Conservation (phyloP, 2,113 vertebrate genomes). For the Rhinolophus ferrumequinum region DNA sequence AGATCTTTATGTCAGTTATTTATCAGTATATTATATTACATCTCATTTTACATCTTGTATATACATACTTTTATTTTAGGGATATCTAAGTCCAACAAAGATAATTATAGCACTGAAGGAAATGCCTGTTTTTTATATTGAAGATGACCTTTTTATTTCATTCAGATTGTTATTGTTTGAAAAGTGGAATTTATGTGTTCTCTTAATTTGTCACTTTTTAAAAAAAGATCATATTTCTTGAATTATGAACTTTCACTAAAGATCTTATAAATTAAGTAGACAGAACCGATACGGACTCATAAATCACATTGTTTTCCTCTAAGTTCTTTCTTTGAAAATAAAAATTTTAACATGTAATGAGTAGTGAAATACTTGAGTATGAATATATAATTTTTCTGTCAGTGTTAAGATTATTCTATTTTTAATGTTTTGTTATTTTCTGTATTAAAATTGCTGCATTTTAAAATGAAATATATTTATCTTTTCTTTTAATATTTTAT, state of each 20-base stretch:
- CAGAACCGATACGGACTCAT: not conserved
- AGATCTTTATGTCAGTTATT: not conserved
- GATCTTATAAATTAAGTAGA: not conserved
- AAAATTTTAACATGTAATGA: not conserved
- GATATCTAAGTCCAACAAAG: not conserved
- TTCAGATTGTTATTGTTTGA: slow-evolving; percentile 26
- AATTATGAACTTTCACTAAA: not conserved
- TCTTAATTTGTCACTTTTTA: not conserved
- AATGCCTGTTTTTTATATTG: not conserved
- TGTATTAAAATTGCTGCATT: slow-evolving; percentile 34
- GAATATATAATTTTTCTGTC: not conserved
- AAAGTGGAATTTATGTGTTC: not conserved
- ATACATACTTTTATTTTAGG: not conserved
- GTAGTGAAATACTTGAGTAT: not conserved
- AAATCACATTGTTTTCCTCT: not conserved
- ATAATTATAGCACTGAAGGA: not conserved
- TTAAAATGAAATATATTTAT: slow-evolving; percentile 36
- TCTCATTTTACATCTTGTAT: not conserved
- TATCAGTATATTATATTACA: not conserved
- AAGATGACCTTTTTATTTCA: not conserved
- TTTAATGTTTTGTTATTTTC: not conserved
- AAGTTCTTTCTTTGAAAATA: slow-evolving; percentile 14
- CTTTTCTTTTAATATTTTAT: slow-evolving; percentile 57
- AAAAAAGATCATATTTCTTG: not conserved
- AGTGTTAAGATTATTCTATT: not conserved